These are phyloP conservation scores for Myocastor coypus DNA, from an alignment of 2,113 vertebrate species.

Conservation along the genomic window DNA sequence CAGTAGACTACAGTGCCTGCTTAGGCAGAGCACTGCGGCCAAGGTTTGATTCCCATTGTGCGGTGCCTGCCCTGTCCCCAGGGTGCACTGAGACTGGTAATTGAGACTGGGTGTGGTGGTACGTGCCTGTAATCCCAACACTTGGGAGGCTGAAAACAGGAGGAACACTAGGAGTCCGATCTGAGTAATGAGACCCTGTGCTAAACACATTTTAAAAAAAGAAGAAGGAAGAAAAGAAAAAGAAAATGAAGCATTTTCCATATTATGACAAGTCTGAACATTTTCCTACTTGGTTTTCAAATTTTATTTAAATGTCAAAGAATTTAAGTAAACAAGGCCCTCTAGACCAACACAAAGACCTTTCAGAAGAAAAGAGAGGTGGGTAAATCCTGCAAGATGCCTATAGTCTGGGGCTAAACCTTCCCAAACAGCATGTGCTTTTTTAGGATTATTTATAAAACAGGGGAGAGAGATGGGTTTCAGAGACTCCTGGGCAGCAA, in stretches of 20 bases:
- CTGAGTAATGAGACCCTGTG: too few species aligned
- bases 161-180: too few species aligned
- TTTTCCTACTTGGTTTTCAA: conserved; percentile 67
- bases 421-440: background rate
- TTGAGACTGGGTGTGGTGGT: too few species aligned
- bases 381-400: background rate
- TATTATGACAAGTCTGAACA: conserved; percentile 45
- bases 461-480: background rate
- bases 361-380: background rate
- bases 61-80: too few species aligned
- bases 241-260: conserved; percentile 32
- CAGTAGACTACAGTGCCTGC: too few species aligned
- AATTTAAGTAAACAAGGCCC: background rate
- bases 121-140: too few species aligned
- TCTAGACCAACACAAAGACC: background rate
- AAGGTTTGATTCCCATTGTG: too few species aligned
- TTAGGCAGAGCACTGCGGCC: too few species aligned
- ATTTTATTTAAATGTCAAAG: conserved; percentile 70
- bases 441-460: background rate
- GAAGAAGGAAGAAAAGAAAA: too few species aligned
- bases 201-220: too few species aligned
- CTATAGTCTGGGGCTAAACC: background rate
- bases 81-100: too few species aligned
- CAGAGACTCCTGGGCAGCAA: background rate
- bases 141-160: too few species aligned